Base-by-base conservation (phyloP, 1,140 invertebrate species). In the Sycophaga agraensis region DNA sequence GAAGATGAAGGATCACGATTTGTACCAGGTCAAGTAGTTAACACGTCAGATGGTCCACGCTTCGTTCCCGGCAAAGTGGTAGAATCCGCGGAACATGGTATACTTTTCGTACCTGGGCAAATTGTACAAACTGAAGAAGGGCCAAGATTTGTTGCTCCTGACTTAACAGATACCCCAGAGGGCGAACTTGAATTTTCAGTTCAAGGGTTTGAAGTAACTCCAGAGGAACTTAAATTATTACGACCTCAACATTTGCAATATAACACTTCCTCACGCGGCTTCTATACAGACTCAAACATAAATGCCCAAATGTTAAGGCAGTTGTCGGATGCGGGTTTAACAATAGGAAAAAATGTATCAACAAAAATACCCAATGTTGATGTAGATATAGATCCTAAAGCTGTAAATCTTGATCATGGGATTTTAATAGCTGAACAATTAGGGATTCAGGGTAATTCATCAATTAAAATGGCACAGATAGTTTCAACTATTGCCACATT, bases 31-130 rank as follows among this genome's bases (percentile, higher is more conserved):
- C 87, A 89, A 80, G 87, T 91, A 1, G 86, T 89, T 2, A 87
- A 90, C 67, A 89, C 88, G 0, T 80, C 84, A 37, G 85, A 88
- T 68, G 88, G 88, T 1, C 88, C 88, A 7, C 80, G 86, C 67
- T 90, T 90, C 74, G 88, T 89, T 17, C 88, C 88, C n/a, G 88
- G 88, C 37, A 76, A 87, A 70, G 85, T 89, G 4, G 84, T 88
- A 14, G 86, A 88, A 74, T 84, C 84, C 6, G 84, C 84, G 34
- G 85, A 88, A 51, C 65, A 82, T 17, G 85, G 86, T 5, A 85
- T 89, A 0, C 87, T 85, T 4, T 89, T 89, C 72, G 82, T 89
- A 3, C 87, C 87, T 4, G 88, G 88, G 14, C 87, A 89, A 75
- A 85, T 90, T 50, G 87, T 90, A 7, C 86, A 89, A 71, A 89